Conservation (phyloP, 1,140 invertebrate species). For the Aphelinus certus region DNA sequence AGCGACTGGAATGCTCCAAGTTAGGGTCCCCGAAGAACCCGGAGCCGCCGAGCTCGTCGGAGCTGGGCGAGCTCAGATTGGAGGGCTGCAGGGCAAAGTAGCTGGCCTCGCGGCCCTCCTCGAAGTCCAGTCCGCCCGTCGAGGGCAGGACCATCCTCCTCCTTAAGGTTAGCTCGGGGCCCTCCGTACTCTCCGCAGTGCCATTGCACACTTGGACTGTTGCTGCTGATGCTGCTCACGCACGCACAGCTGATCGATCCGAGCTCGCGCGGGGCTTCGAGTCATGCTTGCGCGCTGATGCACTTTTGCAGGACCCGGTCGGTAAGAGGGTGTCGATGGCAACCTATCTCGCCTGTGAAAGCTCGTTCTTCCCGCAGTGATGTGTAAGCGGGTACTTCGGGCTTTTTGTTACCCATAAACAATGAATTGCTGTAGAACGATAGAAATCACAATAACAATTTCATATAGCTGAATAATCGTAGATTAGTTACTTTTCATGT, state of each 20-base stretch:
- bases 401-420: no score
- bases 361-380: no score
- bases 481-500: no score
- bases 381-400: no score
- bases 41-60: constrained; percentile 11
- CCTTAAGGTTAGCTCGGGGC: no score
- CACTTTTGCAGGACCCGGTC: no score
- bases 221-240: neutral
- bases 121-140: constrained; percentile 26
- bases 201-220: neutral
- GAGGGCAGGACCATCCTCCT: constrained; percentile 29
- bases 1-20: constrained; percentile 3
- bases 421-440: no score
- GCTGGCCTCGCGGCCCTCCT: neutral
- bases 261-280: constrained; percentile 40
- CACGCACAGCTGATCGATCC: constrained; percentile 41
- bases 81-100: constrained; percentile 23
- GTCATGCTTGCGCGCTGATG: neutral
- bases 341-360: no score
- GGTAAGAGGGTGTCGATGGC: no score
- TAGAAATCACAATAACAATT: no score
- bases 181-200: neutral
- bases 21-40: constrained; percentile 1
- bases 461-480: no score
- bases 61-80: constrained; percentile 25